Evolutionary conservation across 2,888 invertebrate genomes (phyloP), one percentile per base, ranked within the genome.

Genomic region (Caenorhabditis plicata): DNA sequence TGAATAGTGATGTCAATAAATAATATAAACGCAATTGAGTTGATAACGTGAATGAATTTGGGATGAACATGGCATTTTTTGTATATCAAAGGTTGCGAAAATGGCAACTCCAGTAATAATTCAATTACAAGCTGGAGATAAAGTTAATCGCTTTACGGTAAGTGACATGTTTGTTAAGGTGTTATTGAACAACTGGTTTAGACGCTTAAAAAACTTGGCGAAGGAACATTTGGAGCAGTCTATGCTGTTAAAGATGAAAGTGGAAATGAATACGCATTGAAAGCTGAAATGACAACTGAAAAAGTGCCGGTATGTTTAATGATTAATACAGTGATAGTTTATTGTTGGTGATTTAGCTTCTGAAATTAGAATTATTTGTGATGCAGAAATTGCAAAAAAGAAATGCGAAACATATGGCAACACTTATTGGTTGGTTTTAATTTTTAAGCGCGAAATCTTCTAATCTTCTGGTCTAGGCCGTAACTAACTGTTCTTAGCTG

Each of bases 181-280:
- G n/a, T n/a, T n/a, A n/a, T n/a, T n/a, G n/a, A n/a, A 15, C 36
- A 19, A 36, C 7, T 23, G 15, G 23, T 19, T 45, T 25, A 56
- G 56, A 35, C 50, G 35, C 42, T 55, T 29, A 64, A 62, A 35
- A 56, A 65, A 48, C 67, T 75, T 26, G 74, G 74, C 9, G 68
- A 71, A 48, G 74, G 74, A 15, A 72, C 73, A 15, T 75, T 70
- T 47, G 75, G 75, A 27, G 69, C 75, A 13, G 73, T 75, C 13
- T 73, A 62, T 43, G 56, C 50, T 20, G 71, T 72, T 11, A 29
- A 47, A 19, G 64, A 64, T 31, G 54, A 52, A 17, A 8, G 29
- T 17, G 56, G 60, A n/a, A 48, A 46, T 15, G 48, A 68, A 47
- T 58, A 64, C 25, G 75, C 73, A 11, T 35, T 73, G 60, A 75